Evolutionary conservation across 2,888 invertebrate genomes (phyloP), one percentile per base, ranked within the genome.

Genomic region (Dasysyrphus tricinctus): DNA sequence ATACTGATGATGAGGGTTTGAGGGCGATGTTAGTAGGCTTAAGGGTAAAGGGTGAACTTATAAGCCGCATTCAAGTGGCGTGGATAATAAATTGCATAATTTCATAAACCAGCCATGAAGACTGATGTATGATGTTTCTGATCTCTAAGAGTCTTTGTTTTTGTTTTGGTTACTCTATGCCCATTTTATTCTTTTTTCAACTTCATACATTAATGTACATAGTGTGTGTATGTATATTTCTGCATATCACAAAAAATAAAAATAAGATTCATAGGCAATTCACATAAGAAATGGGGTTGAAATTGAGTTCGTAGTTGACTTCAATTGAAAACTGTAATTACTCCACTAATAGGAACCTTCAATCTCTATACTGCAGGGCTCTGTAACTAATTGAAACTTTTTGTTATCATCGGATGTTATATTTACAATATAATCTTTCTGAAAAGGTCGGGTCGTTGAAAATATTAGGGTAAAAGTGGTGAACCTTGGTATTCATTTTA

Each of bases 11-110:
- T 61, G 61, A 61, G 61, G 61, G 37, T 39, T 61, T 37, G 57
- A 37, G 34, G 34, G 57, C 5, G 11, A 34, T 57, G 57, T 39
- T 24, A 7, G 14, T 61, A 61, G 39, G 61, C 39, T 44, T 29
- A 65, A 47, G 47, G 44, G 16, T 65, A n/a, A 65, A 47, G 56
- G 37, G 56, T 70, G 37, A 24, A 19, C 12, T 24, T 7, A 37
- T 67, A 37, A 51, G 65, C 51, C 67, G 12, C 76, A 76, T 76
- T 76, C 80, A 85, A 85, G 80, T 77, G 77, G 80, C 69, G 80
- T 77, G 80, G 72, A 80, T 85, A 80, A 85, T 77, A 80, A 85
- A 85, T 80, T 85, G 80, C 85, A 85, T 85, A 85, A 80, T 85
- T 80, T 77, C 14, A 61, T 67, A 67, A 59, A 49, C 65, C 44